Evolutionary conservation across 2,888 invertebrate genomes (phyloP).

Genomic region (Oasisia sp.): DNA sequence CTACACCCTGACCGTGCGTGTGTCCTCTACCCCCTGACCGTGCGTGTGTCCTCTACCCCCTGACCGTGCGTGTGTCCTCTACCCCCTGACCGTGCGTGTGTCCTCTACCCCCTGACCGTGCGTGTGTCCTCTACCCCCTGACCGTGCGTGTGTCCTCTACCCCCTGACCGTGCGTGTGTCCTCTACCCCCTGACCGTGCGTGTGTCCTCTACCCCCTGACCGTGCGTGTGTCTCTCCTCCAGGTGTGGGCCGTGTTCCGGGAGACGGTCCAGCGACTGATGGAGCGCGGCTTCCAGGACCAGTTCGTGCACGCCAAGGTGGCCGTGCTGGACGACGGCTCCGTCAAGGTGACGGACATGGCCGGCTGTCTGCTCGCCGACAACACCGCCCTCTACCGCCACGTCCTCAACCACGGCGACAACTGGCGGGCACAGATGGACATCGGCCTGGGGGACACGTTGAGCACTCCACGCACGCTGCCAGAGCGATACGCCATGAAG

Average conservation of each 20-base stretch:
- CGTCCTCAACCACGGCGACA: conserved; percentile 22
- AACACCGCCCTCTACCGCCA: conserved; percentile 25
- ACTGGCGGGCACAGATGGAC: conserved; percentile 20
- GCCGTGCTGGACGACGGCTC: neutral
- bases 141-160: too few relatives aligned
- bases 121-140: too few relatives aligned
- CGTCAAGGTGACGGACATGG: neutral
- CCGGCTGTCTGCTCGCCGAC: neutral
- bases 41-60: too few relatives aligned
- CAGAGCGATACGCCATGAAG: neutral
- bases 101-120: too few relatives aligned
- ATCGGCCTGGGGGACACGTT: neutral
- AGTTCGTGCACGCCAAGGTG: conserved; percentile 21
- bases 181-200: neutral
- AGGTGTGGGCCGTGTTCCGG: conserved; percentile 29
- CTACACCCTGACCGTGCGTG: too few relatives aligned
- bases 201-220: too few relatives aligned
- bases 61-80: too few relatives aligned
- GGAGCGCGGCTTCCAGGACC: conserved; percentile 27
- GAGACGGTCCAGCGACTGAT: conserved; percentile 23
- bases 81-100: too few relatives aligned
- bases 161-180: too few relatives aligned
- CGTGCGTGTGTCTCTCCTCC: neutral
- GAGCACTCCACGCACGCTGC: neutral
- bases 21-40: too few relatives aligned